Evolutionary conservation across 2,113 vertebrate genomes (phyloP).

Genomic region (Oophaga pumilio): DNA sequence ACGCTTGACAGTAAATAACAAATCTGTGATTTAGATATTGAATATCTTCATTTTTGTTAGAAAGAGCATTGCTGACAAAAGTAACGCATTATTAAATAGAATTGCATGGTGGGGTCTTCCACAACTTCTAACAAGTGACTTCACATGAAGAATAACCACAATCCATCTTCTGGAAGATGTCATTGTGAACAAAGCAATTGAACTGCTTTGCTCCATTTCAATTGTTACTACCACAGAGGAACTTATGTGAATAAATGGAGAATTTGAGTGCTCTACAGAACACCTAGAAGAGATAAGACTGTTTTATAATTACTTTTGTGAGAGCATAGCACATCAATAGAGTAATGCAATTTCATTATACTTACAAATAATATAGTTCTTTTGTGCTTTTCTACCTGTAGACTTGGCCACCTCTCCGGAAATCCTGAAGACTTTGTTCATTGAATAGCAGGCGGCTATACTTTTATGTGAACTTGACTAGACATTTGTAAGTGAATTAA

Average conservation of each 20-base stretch:
- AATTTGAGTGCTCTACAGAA: conserved; percentile 11
- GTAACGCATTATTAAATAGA: neutral
- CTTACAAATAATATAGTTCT: conserved; percentile 17
- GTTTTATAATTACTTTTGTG: conserved; percentile 31
- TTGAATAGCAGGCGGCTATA: neutral
- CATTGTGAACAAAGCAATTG: conserved; percentile 20
- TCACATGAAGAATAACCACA: conserved; percentile 1
- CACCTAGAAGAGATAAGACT: conserved; percentile 18
- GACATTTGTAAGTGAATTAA: neutral
- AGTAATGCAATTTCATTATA: conserved; percentile 13
- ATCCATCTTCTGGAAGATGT: conserved; percentile 20
- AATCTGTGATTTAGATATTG: neutral
- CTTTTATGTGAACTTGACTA: neutral
- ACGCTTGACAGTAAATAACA: neutral
- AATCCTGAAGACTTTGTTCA: neutral
- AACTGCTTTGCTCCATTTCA: conserved; percentile 14
- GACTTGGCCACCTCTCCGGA: neutral
- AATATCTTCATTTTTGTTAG: neutral
- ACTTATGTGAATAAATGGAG: conserved; percentile 13
- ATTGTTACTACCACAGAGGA: conserved; percentile 9
- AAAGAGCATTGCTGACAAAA: neutral
- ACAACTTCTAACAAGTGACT: conserved; percentile 21
- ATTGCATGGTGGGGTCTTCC: neutral
- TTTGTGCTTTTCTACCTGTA: conserved; percentile 3
- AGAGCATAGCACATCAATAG: conserved; percentile 13